Evolutionary conservation across 2,888 invertebrate species (phyloP).

Genomic region (Glyphotaelius pellucidus): DNA sequence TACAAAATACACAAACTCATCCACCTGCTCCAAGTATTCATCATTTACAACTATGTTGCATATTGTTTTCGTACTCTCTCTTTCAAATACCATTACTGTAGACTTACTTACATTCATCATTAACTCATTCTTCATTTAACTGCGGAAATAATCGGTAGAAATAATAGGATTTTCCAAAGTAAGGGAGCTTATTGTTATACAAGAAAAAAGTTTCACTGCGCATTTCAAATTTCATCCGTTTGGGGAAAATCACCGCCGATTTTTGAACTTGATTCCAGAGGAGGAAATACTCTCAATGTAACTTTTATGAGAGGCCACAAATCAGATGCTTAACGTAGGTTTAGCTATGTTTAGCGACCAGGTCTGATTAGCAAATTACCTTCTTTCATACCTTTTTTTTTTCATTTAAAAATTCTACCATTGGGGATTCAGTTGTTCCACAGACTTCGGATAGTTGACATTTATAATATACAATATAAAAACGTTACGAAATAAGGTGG

Average conservation of each 20-base stretch:
- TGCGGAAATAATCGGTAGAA: not conserved
- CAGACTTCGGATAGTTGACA: not conserved
- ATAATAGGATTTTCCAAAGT: not conserved
- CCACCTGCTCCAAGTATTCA: too few species aligned
- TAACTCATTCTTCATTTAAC: too few species aligned
- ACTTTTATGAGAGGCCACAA: not conserved
- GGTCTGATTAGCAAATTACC: not conserved
- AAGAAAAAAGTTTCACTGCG: not conserved
- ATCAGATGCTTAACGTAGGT: not conserved
- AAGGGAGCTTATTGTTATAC: not conserved
- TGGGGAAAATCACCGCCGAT: not conserved
- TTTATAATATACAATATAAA: not conserved
- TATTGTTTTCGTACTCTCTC: too few species aligned
- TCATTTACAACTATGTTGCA: too few species aligned
- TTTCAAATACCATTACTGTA: too few species aligned
- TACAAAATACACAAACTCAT: too few species aligned
- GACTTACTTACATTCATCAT: too few species aligned
- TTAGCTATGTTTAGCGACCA: not conserved
- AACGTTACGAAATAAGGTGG: too few species aligned
- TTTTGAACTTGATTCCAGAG: not conserved
- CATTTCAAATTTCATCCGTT: not conserved
- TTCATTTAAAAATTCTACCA: not conserved
- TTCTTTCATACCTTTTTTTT: not conserved
- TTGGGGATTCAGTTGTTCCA: not conserved
- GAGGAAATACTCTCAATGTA: not conserved